These are phyloP conservation scores for Diceros bicornis DNA, from an alignment of 2,797 vertebrate species.

Conservation along the genomic window DNA sequence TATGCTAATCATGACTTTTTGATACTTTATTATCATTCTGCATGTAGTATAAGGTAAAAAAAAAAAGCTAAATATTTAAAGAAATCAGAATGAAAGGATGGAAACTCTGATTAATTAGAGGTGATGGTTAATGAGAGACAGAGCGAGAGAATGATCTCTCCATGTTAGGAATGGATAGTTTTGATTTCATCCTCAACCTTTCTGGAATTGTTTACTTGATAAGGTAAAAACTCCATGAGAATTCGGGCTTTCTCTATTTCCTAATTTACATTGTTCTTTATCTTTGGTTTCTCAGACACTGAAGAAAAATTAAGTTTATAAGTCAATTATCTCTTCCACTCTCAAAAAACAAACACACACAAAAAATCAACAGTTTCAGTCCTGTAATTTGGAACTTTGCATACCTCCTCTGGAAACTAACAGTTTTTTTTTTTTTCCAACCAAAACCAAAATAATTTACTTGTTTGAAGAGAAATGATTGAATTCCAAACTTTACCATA, in stretches of 20 bases:
- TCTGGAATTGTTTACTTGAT: not conserved
- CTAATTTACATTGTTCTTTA: not conserved
- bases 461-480: conserved; percentile 22
- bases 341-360: not conserved
- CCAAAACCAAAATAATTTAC: not conserved
- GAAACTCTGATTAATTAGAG: conserved; percentile 7
- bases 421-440: not conserved
- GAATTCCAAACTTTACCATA: conserved; percentile 26
- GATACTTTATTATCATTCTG: not conserved
- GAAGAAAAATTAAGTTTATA: conserved; percentile 17
- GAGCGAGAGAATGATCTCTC: not conserved
- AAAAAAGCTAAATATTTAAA: conserved; percentile 16
- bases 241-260: not conserved
- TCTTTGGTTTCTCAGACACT: conserved; percentile 35
- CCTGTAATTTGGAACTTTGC: not conserved
- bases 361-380: not conserved
- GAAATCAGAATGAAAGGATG: not conserved
- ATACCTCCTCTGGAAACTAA: not conserved
- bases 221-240: not conserved
- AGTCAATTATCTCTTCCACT: not conserved
- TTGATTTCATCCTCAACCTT: not conserved
- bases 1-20: not conserved
- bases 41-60: not conserved
- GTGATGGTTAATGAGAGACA: not conserved
- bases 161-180: not conserved